Percentiles rank a stretch among this genome's conserved stretches.
Conservation (phyloP, 2,113 vertebrate species). For the Odontophorus gujanensis region DNA sequence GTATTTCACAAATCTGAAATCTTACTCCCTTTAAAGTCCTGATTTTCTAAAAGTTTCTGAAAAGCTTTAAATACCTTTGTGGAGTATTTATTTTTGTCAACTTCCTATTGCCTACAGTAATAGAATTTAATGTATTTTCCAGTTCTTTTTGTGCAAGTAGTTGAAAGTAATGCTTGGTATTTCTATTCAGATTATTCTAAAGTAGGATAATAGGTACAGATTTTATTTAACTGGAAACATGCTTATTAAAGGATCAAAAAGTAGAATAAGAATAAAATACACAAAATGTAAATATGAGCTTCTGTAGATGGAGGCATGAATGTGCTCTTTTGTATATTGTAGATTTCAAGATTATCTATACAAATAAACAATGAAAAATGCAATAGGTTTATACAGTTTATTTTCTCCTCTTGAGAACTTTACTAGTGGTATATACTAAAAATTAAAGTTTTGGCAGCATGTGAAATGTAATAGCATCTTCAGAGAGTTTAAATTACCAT, state of each 20-base stretch:
- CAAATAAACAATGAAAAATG: background rate
- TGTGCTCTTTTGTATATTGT: background rate
- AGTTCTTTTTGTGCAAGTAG: background rate
- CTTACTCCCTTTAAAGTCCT: background rate
- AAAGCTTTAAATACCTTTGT: background rate
- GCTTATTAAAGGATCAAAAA: background rate
- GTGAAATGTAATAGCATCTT: background rate
- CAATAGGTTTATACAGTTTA: constrained; percentile 11
- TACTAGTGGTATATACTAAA: constrained; percentile 1
- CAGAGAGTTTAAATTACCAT: constrained; percentile 37
- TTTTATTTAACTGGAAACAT: background rate
- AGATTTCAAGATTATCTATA: background rate
- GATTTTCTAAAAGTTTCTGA: background rate
- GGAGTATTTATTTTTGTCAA: background rate
- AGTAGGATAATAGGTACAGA: background rate
- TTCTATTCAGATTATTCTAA: background rate
- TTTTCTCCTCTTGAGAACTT: background rate
- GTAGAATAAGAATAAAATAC: background rate
- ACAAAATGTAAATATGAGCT: background rate
- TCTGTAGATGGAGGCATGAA: background rate
- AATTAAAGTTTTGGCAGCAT: background rate
- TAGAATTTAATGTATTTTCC: background rate
- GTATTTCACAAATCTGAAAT: background rate
- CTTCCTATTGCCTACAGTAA: background rate
- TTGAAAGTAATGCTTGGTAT: background rate